Evolutionary conservation across 1,140 invertebrate genomes (phyloP), one percentile per base, ranked within the genome.

Genomic region (Drosophila biarmipes): DNA sequence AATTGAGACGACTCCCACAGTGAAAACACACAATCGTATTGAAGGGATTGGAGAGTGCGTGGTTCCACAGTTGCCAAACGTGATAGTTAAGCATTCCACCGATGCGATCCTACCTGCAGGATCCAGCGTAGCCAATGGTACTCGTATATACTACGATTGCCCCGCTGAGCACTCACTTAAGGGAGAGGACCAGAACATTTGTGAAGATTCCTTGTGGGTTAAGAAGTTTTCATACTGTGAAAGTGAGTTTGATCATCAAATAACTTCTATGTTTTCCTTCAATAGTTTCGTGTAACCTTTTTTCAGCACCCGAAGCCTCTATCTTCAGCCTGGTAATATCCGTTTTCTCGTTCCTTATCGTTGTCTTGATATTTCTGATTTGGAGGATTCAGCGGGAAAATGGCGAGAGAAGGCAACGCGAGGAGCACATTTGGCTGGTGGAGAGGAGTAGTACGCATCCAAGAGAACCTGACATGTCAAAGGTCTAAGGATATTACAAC

Each of bases 401-500:
- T 31, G 35, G 19, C 2, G 12, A 37, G 0, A 75, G 53, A 14
- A 29, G 40, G 10, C 24, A n/a, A 15, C 38, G 48, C 1, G 61
- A 75, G 24, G 73, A 75, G 35, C 53, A 53, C 8, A 75, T 75
- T 48, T 75, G 72, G 72, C 21, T 75, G n/a, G 61, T 75, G n/a
- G 73, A 75, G 17, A 74, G 45, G 1, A 48, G 12, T 11, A 34
- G 14, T 6, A 66, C 31, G 21, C 15, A 6, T 8, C 24, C 24
- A 19, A 4, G 2, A 14, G 34, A 40, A 52, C 6, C 54, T 21
- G 37, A 17, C 5, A 14, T 73, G 42, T 15, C 42, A 62, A 73
- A 73, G 31, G 24, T 48, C n/a, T 73, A 63, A 42, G 3, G 1
- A 55, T 24, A 14, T 34, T 17, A 17, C 4, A 27, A 21, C n/a